Base-by-base conservation (phyloP, 2,888 invertebrate species). In the Chironomus tentans region DNA sequence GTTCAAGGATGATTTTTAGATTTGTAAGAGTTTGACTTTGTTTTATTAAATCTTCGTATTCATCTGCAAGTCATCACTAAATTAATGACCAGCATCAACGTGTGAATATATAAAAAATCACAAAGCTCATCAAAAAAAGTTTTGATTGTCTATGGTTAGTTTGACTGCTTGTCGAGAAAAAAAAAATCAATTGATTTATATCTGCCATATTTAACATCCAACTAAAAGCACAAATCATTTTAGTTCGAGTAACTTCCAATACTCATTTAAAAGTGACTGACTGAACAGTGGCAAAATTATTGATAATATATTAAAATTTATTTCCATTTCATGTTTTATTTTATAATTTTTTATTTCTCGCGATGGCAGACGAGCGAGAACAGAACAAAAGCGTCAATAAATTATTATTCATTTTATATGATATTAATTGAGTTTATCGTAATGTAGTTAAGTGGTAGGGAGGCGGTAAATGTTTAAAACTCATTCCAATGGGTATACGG, bases 381-480 rank as follows among this genome's bases (percentile, higher is more conserved):
- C 24, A 68, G 38, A 38, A 68, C 38, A 22, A 68, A 68, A 68
- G 38, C 28, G 15, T 56, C 70, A 13, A 70, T 48, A 71, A 50
- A 71, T 50, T 61, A 38, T 65, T 21, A 22, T n/a, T 56, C 56
- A 56, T 56, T 18, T 65, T 13, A 65, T 65, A 65, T 22, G 22
- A 65, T 7, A 65, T 28, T 72, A 72, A 72, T 72, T 72, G 62
- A 72, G 62, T 72, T 72, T 72, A 72, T 72, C 61, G 21, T 72
- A 72, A 72, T 72, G 61, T 61, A 62, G 56, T 72, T 72, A 38
- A 38, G 46, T 61, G 38, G 61, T 2, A 2, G 15, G 56, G 15
- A 56, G 38, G 38, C 38, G 38, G 38, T 38, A 38, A 38, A 38
- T 38, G 10, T 56, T 56, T 56, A 56, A n/a, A 56, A 15, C 56